Evolutionary conservation across 2,113 vertebrate species (phyloP).

Genomic region (Zosterops pallidus): DNA sequence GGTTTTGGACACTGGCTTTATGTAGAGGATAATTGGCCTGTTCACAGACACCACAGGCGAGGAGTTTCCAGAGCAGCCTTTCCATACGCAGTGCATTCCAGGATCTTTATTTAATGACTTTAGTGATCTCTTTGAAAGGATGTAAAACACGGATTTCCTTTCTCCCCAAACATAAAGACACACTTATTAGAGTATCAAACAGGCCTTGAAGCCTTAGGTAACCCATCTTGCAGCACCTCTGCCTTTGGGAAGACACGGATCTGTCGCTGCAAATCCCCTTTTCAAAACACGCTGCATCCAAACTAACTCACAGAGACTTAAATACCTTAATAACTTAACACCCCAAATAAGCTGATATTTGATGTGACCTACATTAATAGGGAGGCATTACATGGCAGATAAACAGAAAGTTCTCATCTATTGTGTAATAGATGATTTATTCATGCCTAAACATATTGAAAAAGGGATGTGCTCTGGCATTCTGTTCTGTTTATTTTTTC

Average conservation of each 20-base stretch:
- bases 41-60: background rate
- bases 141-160: conserved; percentile 14
- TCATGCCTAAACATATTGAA: conserved; percentile 19
- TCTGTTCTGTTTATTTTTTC: conserved; percentile 3
- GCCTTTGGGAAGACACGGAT: background rate
- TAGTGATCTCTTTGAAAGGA: background rate
- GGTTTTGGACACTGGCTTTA: background rate
- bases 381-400: conserved; percentile 19
- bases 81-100: fast-evolving
- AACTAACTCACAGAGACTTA: background rate
- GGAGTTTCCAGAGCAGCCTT: background rate
- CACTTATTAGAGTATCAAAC: background rate
- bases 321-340: conserved; percentile 60
- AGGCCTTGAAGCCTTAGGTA: conserved; percentile 23
- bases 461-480: background rate
- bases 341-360: conserved; percentile 57
- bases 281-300: background rate
- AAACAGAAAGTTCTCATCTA: conserved; percentile 51
- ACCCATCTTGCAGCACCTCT: conserved; percentile 5
- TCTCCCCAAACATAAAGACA: conserved; percentile 11
- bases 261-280: background rate
- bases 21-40: fast-evolving
- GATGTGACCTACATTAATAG: conserved; percentile 57
- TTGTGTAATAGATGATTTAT: conserved; percentile 40
- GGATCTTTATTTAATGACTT: background rate